Evolutionary conservation across 2,888 invertebrate genomes (phyloP), one percentile per base, ranked within the genome.

Genomic region (Dicyrtomina minuta): DNA sequence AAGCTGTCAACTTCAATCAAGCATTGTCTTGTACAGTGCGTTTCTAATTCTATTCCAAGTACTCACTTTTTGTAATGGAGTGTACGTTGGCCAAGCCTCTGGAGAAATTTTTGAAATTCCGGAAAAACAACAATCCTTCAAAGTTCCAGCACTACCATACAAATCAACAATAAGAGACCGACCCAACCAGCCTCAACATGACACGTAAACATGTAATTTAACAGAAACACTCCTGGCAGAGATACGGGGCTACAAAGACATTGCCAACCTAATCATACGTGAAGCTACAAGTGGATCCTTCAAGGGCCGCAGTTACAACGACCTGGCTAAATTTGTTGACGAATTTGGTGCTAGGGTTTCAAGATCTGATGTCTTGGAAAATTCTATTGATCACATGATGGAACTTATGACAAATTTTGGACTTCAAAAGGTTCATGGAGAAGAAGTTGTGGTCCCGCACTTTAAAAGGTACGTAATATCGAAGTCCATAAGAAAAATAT

Each of bases 231-330:
- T 58, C 1, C 1, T 41, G 17, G 58, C 2, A 17, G 89, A 89
- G 81, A 89, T 90, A 75, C 81, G 83, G 27, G 82, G 85, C 24
- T 88, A 88, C 78, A 80, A 83, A 77, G 79, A 81, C 59, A 80
- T 84, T 12, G 85, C 84, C 26, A 80, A 85, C 66, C 79, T 80
- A 73, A 88, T 88, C 77, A 79, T 87, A 41, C 78, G 83, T 70
- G 84, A 84, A 72, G 84, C 86, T 26, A 75, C 82, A 10, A 79
- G 83, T 67, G 87, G 86, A 4, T 82, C 83, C 8, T 87, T 85
- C 75, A 85, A 85, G 79, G 84, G 85, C 12, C 83, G 82, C 79
- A 78, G 79, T 4, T 80, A 77, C 60, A 56, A 74, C 2, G 70
- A 75, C n/a, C 68, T 81, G 69, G 74, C 77, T 0, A 68, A 75